Evolutionary conservation across 2,113 vertebrate species (phyloP).

Genomic region (Grallaria varia): DNA sequence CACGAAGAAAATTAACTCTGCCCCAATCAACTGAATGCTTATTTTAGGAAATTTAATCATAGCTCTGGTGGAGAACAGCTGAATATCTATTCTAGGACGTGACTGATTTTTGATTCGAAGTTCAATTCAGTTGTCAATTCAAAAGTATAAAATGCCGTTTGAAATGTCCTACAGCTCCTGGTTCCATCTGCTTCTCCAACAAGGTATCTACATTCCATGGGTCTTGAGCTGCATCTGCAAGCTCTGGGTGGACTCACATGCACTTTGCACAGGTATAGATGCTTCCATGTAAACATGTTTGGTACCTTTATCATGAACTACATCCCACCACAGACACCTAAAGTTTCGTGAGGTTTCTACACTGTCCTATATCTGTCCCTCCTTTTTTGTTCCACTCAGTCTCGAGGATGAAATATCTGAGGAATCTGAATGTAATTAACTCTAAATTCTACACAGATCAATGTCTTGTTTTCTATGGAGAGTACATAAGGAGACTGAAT

Average conservation of each 20-base stretch:
- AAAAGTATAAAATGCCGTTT: not conserved
- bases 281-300: not conserved
- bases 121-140: not conserved
- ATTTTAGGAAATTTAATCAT: not conserved
- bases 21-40: not conserved
- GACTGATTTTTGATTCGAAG: not conserved
- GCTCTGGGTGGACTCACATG: not conserved
- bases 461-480: not conserved
- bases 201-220: too few relatives aligned
- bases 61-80: not conserved
- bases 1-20: not conserved
- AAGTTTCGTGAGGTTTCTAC: not conserved
- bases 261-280: not conserved
- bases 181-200: not conserved
- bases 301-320: not conserved
- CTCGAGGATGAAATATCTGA: not conserved
- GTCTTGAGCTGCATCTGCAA: not conserved
- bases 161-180: not conserved
- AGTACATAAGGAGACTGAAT: not conserved
- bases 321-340: not conserved
- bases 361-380: not conserved
- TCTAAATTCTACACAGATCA: not conserved
- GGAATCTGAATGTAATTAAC: not conserved
- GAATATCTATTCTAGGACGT: not conserved
- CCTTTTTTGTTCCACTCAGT: not conserved